Evolutionary conservation across 1,140 invertebrate species (phyloP).

Genomic region (Anastatus disparis): DNA sequence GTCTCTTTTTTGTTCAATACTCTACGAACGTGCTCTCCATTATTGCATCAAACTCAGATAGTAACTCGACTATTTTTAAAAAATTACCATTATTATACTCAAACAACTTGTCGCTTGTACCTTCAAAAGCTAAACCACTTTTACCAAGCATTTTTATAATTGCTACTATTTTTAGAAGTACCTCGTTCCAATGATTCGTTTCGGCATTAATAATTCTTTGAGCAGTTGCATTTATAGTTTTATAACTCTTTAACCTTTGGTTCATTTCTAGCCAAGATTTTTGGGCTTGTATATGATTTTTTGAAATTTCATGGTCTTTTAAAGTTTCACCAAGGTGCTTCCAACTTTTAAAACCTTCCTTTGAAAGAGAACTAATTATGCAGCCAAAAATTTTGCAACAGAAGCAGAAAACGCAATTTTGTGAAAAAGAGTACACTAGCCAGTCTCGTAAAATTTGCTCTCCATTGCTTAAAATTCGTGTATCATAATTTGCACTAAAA

Average conservation of each 20-base stretch:
- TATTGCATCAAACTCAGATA: too few relatives aligned
- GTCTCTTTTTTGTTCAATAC: too few relatives aligned
- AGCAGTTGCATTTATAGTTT: constrained; percentile 23
- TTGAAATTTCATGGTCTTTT: constrained; percentile 35
- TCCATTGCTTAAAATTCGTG: too few relatives aligned
- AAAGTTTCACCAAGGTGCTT: constrained; percentile 16
- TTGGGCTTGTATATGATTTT: constrained; percentile 27
- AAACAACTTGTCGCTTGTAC: neutral
- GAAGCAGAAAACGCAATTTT: constrained; percentile 44
- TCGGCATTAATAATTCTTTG: constrained; percentile 32
- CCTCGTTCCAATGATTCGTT: too few relatives aligned
- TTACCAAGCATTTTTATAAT: constrained; percentile 2
- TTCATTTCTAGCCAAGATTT: constrained; percentile 35
- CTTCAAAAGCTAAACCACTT: constrained; percentile 1
- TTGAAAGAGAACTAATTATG: constrained; percentile 35
- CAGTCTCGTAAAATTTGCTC: too few relatives aligned
- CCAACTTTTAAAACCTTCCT: constrained; percentile 27
- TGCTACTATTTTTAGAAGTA: too few relatives aligned
- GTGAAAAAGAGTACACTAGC: constrained; percentile 11
- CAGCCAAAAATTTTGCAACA: constrained; percentile 45
- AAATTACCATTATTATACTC: too few relatives aligned
- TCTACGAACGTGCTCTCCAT: neutral
- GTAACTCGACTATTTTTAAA: too few relatives aligned
- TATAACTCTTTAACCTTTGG: constrained; percentile 18
- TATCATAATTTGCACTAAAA: too few relatives aligned